phyloP scores from a whole-genome alignment of 2,888 invertebrate genomes.

The Anthoptus insignis region DNA sequence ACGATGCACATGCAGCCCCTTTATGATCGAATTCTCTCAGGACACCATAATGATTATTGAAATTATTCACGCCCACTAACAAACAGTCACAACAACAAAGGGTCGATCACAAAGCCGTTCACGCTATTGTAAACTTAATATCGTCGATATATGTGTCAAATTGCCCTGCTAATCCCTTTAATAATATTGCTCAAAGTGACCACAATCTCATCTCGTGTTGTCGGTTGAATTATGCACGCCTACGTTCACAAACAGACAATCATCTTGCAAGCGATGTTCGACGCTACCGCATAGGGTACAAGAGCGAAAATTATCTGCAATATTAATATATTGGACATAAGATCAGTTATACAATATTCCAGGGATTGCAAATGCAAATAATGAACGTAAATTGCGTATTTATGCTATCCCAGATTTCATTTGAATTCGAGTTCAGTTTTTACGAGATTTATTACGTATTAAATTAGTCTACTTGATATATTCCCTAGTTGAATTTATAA shows the following conservation, averaged over 20 bases:
- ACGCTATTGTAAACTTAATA: conserved; percentile 12
- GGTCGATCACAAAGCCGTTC: background rate
- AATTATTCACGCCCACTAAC: conserved; percentile 19
- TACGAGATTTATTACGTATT: no score
- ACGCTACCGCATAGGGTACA: background rate
- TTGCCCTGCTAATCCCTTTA: conserved; percentile 12
- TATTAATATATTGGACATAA: background rate
- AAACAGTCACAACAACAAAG: conserved; percentile 17
- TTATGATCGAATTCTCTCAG: background rate
- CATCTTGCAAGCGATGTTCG: conserved; percentile 9
- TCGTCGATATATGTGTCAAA: conserved; percentile 10
- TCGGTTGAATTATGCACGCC: conserved; percentile 32
- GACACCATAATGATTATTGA: background rate
- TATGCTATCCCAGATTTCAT: background rate
- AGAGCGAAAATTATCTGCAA: background rate
- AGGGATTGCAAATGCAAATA: conserved; percentile 12
- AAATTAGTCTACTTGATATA: no score
- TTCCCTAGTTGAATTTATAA: no score
- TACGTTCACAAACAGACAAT: conserved; percentile 22
- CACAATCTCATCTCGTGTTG: conserved; percentile 34
- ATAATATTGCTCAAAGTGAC: conserved; percentile 34
- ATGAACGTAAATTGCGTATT: conserved; percentile 3
- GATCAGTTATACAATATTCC: conserved; percentile 16
- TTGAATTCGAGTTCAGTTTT: background rate
- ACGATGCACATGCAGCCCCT: background rate